Percentiles rank a stretch among this genome's conserved stretches.
Conservation (phyloP, 2,888 invertebrate species). For the Ochropleura plecta region DNA sequence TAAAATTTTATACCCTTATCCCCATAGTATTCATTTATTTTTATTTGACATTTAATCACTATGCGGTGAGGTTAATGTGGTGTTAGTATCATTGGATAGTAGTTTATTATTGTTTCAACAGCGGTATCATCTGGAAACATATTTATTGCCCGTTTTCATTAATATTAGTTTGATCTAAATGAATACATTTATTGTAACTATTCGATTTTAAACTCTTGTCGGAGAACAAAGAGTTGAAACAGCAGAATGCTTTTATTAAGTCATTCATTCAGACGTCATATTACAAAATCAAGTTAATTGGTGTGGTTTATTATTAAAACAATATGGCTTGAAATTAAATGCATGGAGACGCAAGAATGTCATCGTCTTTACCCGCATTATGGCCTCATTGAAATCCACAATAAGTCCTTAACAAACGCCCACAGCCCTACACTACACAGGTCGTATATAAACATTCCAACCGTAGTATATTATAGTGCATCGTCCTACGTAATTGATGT, state of each 20-base stretch:
- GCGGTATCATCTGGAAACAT: not conserved
- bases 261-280: not conserved
- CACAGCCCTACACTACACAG: constrained; percentile 7
- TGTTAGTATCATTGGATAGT: not conserved
- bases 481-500: not conserved
- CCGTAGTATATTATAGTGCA: constrained; percentile 5
- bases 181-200: not conserved
- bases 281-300: not conserved
- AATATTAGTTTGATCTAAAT: not conserved
- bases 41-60: not conserved
- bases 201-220: not conserved
- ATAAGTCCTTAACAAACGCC: constrained; percentile 30
- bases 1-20: not conserved
- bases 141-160: not conserved
- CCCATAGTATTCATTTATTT: too few relatives aligned
- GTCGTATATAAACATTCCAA: constrained; percentile 40
- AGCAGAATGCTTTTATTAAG: not conserved
- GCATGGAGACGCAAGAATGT: not conserved
- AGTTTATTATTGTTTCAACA: not conserved
- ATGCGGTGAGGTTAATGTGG: not conserved
- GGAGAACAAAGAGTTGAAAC: not conserved
- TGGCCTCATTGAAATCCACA: constrained; percentile 28
- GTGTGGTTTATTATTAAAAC: not conserved
- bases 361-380: not conserved
- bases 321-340: not conserved